phyloP scores from a whole-genome alignment of 2,888 invertebrate genomes.

The Drosophila helvetica region DNA sequence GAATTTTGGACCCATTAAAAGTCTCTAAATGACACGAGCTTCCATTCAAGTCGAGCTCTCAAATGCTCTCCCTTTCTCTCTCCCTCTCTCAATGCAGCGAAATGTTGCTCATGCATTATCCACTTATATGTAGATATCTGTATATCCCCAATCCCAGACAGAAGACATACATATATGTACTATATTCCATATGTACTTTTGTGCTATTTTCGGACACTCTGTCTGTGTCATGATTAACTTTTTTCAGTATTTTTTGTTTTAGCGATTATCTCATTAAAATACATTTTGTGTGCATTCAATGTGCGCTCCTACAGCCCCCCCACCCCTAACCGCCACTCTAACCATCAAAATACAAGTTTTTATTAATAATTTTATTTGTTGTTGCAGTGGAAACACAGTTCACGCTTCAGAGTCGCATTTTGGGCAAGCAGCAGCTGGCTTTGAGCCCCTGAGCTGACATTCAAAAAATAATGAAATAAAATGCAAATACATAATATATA shows the following conservation, averaged over 20 bases:
- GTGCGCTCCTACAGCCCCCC: slow-evolving; percentile 32
- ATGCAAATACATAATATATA: slow-evolving; percentile 10
- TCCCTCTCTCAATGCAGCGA: slow-evolving; percentile 28
- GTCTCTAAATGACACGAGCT: slow-evolving; percentile 35
- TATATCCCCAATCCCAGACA: slow-evolving; percentile 1
- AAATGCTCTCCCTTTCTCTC: background rate
- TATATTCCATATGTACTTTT: slow-evolving; percentile 7
- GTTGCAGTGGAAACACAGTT: slow-evolving; percentile 40
- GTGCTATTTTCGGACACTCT: slow-evolving; percentile 25
- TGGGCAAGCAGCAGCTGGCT: slow-evolving; percentile 39
- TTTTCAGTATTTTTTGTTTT: slow-evolving; percentile 48
- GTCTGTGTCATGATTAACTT: slow-evolving; percentile 30
- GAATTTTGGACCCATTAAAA: slow-evolving; percentile 38
- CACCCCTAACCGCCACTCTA: background rate
- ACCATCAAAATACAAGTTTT: slow-evolving; percentile 38
- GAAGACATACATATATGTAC: background rate
- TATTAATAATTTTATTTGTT: slow-evolving; percentile 46
- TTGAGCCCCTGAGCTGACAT: slow-evolving; percentile 71
- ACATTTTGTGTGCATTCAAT: slow-evolving; percentile 70
- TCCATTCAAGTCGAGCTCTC: slow-evolving; percentile 13
- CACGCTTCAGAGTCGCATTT: slow-evolving; percentile 69
- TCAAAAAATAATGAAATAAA: slow-evolving; percentile 38
- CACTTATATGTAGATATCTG: slow-evolving; percentile 9
- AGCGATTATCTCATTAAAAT: slow-evolving; percentile 76
- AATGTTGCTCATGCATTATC: slow-evolving; percentile 39